Evolutionary conservation across 2,888 invertebrate genomes (phyloP).

Genomic region (Drosophila macrospina): DNA sequence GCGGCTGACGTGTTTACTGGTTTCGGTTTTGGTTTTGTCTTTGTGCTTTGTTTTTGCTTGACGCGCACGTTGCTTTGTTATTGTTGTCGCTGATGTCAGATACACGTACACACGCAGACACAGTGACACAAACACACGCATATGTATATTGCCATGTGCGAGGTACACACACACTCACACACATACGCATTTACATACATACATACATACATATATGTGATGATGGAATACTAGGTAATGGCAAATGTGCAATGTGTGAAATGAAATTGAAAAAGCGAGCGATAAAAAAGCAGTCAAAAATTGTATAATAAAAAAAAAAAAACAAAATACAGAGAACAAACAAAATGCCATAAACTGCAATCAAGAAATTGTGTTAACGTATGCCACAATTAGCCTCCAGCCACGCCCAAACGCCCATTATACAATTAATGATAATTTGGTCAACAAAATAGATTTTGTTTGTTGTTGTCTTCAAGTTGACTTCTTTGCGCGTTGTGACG

Average conservation of each 20-base stretch:
- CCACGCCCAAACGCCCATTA: conserved; percentile 35
- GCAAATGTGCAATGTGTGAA: conserved; percentile 54
- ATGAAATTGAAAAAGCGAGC: conserved; percentile 36
- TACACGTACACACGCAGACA: conserved; percentile 39
- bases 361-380: conserved; percentile 14
- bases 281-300: conserved; percentile 28
- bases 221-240: conserved; percentile 37
- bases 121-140: conserved; percentile 6
- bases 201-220: conserved; percentile 5
- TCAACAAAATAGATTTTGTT: conserved; percentile 20
- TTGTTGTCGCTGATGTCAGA: conserved; percentile 78
- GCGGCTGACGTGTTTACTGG: conserved; percentile 75
- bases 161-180: conserved; percentile 8
- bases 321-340: not conserved
- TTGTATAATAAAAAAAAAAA: conserved; percentile 26
- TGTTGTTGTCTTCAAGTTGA: not conserved
- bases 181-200: not conserved
- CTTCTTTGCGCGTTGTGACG: conserved; percentile 31
- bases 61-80: conserved; percentile 75
- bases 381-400: conserved; percentile 19
- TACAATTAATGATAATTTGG: conserved; percentile 32
- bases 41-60: conserved; percentile 55
- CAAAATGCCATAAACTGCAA: conserved; percentile 14
- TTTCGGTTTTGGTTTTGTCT: conserved; percentile 52
- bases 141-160: conserved; percentile 53